These are phyloP conservation scores for Myotis myotis DNA, from an alignment of 2,797 vertebrate species.

Conservation along the genomic window DNA sequence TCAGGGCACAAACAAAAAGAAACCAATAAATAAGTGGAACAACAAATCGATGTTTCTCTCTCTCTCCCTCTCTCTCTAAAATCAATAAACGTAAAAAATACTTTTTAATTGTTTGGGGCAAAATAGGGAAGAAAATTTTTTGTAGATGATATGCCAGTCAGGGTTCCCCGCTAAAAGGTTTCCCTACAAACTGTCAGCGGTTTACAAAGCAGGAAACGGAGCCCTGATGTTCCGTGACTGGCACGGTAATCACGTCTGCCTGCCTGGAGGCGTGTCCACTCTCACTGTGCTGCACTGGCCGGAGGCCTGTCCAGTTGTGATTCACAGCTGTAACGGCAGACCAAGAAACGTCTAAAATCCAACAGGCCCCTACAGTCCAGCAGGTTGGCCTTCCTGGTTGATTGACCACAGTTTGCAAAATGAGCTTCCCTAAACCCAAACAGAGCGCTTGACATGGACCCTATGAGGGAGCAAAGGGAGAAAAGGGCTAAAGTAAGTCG, in stretches of 20 bases:
- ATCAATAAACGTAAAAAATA: neutral
- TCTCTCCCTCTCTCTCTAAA: neutral
- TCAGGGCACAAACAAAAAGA: neutral
- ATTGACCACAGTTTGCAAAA: neutral
- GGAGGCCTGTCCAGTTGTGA: neutral
- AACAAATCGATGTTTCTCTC: neutral
- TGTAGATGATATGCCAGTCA: neutral
- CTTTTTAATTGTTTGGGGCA: neutral
- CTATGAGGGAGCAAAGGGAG: neutral
- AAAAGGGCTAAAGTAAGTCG: neutral
- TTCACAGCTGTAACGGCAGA: neutral
- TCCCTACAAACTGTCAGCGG: neutral
- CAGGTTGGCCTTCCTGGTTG: neutral
- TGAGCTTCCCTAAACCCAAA: neutral
- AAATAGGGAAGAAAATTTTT: neutral
- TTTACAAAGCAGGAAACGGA: neutral
- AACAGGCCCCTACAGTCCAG: neutral
- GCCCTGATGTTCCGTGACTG: neutral
- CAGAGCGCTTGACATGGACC: neutral
- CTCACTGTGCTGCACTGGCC: neutral
- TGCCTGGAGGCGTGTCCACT: accelerated
- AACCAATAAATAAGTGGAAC: neutral
- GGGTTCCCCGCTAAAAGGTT: neutral
- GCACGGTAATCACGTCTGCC: neutral
- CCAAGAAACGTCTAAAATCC: neutral